Evolutionary conservation across 2,888 invertebrate genomes (phyloP), one percentile per base, ranked within the genome.

Genomic region (Chloroclysta siterata): DNA sequence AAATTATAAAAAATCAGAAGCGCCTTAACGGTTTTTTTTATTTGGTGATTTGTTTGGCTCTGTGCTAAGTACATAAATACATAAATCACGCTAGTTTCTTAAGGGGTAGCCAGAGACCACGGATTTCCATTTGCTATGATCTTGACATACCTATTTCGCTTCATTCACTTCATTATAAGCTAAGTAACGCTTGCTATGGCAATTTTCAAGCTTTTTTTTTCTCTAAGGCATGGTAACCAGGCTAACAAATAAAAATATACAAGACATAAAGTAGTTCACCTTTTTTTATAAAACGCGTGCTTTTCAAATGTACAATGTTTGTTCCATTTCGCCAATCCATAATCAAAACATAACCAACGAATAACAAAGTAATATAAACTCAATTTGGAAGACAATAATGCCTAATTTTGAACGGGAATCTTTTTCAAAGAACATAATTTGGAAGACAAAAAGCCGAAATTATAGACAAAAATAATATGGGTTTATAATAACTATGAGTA

Each of bases 191-290:
- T 33, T 33, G 0, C 33, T 33, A 33, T 33, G 33, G 8, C 33
- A 3, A 33, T 7, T 17, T 17, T 11, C 15, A 17, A 13, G 0
- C 17, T 13, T 8, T 50, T 50, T 7, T 22, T 42, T 48, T 51
- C 47, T 62, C n/a, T 15, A 33, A 42, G n/a, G n/a, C n/a, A 36
- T 33, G n/a, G 22, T 53, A 60, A 60, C 53, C 46, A 22, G 57
- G 53, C 57, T 75, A 78, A 47, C 63, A 67, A 77, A 73, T 75
- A 83, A 79, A 83, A 78, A 81, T 71, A 73, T 74, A 87, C 91
- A 92, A 92, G 92, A 90, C 90, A 90, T 88, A 83, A 87, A 81
- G 83, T 78, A 85, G 90, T 89, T 92, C 92, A 91, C 92, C 92
- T 90, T 87, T 48, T 78, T 77, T 72, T 78, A 77, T 60, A 70